A percentile compares a stretch with the other conserved stretches of the same genome.
Evolutionary conservation across 2,888 invertebrate species (phyloP).

Genomic region (Druceiella hillmani): DNA sequence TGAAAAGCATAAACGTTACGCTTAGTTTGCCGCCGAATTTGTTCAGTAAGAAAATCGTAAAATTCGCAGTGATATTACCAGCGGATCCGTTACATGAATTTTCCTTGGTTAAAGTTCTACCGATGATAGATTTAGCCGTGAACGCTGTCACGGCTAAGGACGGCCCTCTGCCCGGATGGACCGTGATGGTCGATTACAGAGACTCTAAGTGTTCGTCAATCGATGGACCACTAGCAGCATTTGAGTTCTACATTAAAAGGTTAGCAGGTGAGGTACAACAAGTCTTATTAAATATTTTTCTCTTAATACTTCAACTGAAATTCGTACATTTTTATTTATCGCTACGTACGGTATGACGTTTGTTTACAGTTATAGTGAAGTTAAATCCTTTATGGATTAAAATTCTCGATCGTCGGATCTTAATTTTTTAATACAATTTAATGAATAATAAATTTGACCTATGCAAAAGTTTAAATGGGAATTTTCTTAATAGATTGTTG

Average conservation of each 20-base stretch:
- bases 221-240: conserved; percentile 70
- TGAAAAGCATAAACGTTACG: conserved; percentile 41
- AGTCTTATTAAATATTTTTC: no score
- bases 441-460: no score
- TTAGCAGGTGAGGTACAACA: conserved; percentile 63
- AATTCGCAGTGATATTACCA: conserved; percentile 61
- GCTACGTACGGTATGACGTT: no score
- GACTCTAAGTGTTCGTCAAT: conserved; percentile 75
- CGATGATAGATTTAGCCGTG: conserved; percentile 66
- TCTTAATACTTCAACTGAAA: no score
- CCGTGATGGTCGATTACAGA: conserved; percentile 60
- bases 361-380: no score
- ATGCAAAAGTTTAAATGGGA: no score
- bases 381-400: no score
- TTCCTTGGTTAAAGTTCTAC: conserved; percentile 60
- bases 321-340: no score
- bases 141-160: conserved; percentile 53
- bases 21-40: conserved; percentile 36
- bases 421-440: no score
- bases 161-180: conserved; percentile 62
- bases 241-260: conserved; percentile 66
- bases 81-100: conserved; percentile 56
- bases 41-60: conserved; percentile 46
- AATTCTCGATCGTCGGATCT: no score
- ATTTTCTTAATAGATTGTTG: no score